phyloP scores from a whole-genome alignment of 1,140 invertebrate genomes.

The Pachypeltis micranthus region DNA sequence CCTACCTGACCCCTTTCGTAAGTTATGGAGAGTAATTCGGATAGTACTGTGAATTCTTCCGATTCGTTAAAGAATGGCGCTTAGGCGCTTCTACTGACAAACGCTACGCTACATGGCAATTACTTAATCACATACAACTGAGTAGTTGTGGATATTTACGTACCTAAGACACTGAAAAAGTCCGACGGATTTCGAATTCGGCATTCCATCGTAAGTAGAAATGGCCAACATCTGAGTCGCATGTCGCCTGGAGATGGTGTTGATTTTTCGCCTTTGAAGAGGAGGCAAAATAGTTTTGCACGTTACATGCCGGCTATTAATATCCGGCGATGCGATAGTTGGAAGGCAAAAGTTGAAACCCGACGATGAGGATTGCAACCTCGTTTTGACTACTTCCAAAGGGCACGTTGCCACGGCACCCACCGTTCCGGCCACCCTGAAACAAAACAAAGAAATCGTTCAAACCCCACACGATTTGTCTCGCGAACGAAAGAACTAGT shows the following conservation, averaged over 20 bases:
- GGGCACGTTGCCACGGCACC: conserved; percentile 96
- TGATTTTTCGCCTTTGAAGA: conserved; percentile 37
- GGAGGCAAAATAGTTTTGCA: conserved; percentile 37
- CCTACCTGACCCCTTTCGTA: not conserved
- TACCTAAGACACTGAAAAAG: conserved; percentile 57
- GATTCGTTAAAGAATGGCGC: too few species aligned
- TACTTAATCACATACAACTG: too few species aligned
- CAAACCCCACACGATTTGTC: too few species aligned
- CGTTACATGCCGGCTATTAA: conserved; percentile 37
- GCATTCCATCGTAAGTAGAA: conserved; percentile 41
- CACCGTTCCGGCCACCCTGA: conserved; percentile 83
- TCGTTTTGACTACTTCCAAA: conserved; percentile 95
- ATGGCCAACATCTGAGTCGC: conserved; percentile 42
- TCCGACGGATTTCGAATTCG: conserved; percentile 38
- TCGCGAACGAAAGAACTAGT: too few species aligned
- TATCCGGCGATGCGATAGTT: conserved; percentile 36
- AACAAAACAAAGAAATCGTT: too few species aligned
- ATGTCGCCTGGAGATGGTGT: conserved; percentile 32
- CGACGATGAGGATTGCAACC: conserved; percentile 82
- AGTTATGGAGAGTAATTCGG: not conserved
- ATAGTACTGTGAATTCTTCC: too few species aligned
- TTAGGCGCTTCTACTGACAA: too few species aligned
- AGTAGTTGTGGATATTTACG: too few species aligned
- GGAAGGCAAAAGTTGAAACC: conserved; percentile 46
- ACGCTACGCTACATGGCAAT: too few species aligned